phyloP scores from a whole-genome alignment of 1,140 invertebrate genomes.

The Frieseomelitta varia region DNA sequence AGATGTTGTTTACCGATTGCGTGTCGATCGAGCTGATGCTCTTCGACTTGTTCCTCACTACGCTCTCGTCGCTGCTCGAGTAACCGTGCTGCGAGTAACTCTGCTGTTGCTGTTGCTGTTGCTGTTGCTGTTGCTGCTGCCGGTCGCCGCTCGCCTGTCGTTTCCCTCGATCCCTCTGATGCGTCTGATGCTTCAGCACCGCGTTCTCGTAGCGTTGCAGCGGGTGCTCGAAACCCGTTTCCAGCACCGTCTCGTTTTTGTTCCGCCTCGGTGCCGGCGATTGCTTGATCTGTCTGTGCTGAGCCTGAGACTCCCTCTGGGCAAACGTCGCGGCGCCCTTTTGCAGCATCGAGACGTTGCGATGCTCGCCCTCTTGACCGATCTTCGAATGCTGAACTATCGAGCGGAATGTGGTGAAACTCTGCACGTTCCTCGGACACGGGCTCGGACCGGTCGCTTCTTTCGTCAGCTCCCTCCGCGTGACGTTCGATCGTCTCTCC shows the following conservation, averaged over 20 bases:
- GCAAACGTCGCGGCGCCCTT: slow-evolving; percentile 15
- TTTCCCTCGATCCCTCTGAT: slow-evolving; percentile 29
- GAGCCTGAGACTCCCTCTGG: slow-evolving; percentile 29
- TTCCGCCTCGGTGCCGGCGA: slow-evolving; percentile 14
- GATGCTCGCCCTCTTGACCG: slow-evolving; percentile 18
- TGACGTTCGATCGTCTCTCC: slow-evolving; percentile 25
- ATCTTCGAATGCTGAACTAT: not conserved
- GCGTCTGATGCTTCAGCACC: slow-evolving; percentile 50
- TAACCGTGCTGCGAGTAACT: slow-evolving; percentile 39
- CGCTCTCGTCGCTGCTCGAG: slow-evolving; percentile 73
- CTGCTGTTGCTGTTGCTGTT: slow-evolving; percentile 53
- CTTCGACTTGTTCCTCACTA: slow-evolving; percentile 69
- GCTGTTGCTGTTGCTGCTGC: slow-evolving; percentile 54
- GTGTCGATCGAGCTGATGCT: slow-evolving; percentile 75
- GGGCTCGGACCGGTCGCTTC: slow-evolving; percentile 22
- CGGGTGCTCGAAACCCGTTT: slow-evolving; percentile 27
- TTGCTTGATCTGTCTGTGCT: slow-evolving; percentile 33
- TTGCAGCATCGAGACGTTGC: not conserved
- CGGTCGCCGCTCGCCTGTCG: slow-evolving; percentile 37
- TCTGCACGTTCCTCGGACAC: slow-evolving; percentile 36
- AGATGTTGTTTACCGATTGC: slow-evolving; percentile 75
- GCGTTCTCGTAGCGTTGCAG: slow-evolving; percentile 51
- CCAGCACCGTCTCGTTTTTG: slow-evolving; percentile 5
- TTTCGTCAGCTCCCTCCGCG: slow-evolving; percentile 48
- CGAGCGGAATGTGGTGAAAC: slow-evolving; percentile 47